These are phyloP conservation scores for Amiota communis DNA, from an alignment of 2,888 invertebrate genomes.

Conservation along the genomic window DNA sequence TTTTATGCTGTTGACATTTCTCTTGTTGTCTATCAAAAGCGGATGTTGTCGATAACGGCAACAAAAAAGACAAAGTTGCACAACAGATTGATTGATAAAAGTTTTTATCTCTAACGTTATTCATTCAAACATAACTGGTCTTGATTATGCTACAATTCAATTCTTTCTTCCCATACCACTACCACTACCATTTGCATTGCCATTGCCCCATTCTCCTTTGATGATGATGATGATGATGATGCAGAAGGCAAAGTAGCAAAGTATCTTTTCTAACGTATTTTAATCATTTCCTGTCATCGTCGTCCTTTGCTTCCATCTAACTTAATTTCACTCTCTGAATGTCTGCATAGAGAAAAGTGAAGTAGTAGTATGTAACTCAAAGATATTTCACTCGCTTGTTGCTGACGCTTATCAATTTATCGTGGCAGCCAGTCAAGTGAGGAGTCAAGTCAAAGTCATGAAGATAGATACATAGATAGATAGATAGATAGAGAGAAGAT, in stretches of 20 bases:
- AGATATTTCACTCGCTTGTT: background rate
- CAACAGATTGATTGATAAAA: constrained; percentile 21
- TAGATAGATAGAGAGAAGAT: background rate
- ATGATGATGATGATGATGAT: no score
- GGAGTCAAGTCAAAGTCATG: constrained; percentile 37
- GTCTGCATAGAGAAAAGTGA: no score
- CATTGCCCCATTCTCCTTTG: no score
- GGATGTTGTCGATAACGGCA: constrained; percentile 25
- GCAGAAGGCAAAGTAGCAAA: background rate
- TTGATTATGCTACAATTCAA: background rate
- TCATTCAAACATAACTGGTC: constrained; percentile 19
- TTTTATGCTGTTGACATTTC: background rate
- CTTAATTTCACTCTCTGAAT: background rate
- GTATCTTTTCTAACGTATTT: background rate
- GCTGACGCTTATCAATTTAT: constrained; percentile 41
- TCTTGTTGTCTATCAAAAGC: background rate
- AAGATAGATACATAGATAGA: background rate
- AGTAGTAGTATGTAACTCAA: no score
- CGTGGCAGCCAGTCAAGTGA: constrained; percentile 26
- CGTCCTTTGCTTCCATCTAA: background rate
- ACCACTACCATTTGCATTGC: no score
- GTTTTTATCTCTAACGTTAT: constrained; percentile 13
- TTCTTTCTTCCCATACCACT: no score
- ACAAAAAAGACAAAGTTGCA: constrained; percentile 30
- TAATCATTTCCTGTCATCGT: constrained; percentile 15